Evolutionary conservation across 2,113 vertebrate species (phyloP).

Genomic region (Jacana jacana): DNA sequence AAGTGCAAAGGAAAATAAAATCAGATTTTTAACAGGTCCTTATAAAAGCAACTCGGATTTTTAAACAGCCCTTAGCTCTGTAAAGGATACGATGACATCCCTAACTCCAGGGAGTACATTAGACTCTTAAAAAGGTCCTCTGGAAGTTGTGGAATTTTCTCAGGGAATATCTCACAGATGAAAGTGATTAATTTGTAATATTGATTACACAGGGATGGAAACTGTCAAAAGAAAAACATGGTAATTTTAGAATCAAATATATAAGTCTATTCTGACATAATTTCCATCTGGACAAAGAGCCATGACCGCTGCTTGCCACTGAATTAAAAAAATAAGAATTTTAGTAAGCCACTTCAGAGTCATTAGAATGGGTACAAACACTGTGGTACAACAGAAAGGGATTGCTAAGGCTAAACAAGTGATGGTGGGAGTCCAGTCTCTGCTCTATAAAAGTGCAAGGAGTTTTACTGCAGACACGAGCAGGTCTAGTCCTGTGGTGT

Average conservation of each 20-base stretch:
- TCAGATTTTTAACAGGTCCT: neutral
- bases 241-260: neutral
- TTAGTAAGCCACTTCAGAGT: neutral
- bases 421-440: neutral
- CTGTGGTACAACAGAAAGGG: neutral
- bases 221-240: constrained; percentile 78
- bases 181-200: constrained; percentile 99
- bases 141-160: constrained; percentile 98
- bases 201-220: constrained; percentile 98
- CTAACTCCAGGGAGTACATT: constrained; percentile 97
- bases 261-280: neutral
- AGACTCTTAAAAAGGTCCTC: constrained; percentile 98
- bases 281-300: neutral
- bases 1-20: neutral
- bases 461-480: neutral
- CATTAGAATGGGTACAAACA: neutral
- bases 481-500: neutral
- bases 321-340: neutral
- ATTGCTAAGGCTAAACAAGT: neutral
- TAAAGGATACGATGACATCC: constrained; percentile 98
- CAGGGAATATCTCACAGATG: constrained; percentile 99
- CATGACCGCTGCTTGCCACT: neutral
- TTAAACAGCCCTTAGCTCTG: neutral
- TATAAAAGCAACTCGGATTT: neutral
- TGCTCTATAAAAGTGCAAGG: neutral